phyloP scores from a whole-genome alignment of 2,888 invertebrate species.

The Hydraecia micacea region DNA sequence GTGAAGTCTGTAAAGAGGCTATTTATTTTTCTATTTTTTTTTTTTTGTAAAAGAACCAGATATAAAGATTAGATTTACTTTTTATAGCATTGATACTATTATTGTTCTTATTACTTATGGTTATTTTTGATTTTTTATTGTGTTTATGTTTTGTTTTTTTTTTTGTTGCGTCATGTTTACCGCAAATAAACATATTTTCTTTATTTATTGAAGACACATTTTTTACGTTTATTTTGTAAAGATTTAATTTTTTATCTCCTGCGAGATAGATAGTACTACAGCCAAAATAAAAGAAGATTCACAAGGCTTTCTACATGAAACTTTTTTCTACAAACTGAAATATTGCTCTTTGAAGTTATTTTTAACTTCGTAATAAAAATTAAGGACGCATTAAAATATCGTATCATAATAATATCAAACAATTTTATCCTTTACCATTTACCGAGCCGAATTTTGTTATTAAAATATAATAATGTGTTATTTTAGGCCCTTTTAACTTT shows the following conservation, averaged over 20 bases:
- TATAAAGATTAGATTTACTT: neutral
- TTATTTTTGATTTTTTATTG: no score
- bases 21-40: slow-evolving; percentile 12
- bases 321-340: neutral
- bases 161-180: no score
- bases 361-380: slow-evolving; percentile 3
- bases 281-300: neutral
- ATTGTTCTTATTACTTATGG: no score
- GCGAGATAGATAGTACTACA: neutral
- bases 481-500: neutral
- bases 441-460: neutral
- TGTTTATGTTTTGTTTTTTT: no score
- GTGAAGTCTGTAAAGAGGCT: slow-evolving; percentile 1
- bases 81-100: neutral
- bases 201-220: neutral
- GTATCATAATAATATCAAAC: neutral
- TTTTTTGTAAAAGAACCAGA: no score
- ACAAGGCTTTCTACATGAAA: neutral
- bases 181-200: no score
- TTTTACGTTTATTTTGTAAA: neutral
- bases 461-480: slow-evolving; percentile 4
- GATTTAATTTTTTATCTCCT: no score
- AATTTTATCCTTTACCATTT: neutral
- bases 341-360: neutral
- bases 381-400: neutral